Conservation (phyloP, 2,797 vertebrate species). For the Dromococcyx pavoninus region DNA sequence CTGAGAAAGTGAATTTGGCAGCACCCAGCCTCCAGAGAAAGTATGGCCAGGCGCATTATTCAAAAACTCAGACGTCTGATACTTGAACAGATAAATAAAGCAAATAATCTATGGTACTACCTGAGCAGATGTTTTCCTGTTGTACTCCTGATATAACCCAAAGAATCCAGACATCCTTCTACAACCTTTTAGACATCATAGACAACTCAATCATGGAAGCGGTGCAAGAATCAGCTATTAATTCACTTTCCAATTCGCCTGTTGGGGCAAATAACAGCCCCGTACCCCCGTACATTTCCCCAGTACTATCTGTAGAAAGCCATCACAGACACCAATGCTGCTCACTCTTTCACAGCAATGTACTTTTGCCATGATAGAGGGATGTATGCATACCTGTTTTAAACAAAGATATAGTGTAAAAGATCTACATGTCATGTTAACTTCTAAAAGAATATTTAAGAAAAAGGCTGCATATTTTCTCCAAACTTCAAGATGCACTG, state of each 20-base stretch:
- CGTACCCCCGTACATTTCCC: background rate
- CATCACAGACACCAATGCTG: background rate
- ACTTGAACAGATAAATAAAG: background rate
- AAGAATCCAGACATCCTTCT: background rate
- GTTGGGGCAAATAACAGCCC: background rate
- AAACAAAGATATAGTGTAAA: background rate
- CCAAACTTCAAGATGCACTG: accelerated
- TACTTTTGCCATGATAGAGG: background rate
- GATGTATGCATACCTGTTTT: background rate
- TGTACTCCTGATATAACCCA: background rate
- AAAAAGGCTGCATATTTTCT: background rate
- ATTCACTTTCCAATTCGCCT: background rate
- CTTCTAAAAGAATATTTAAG: background rate
- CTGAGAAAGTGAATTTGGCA: background rate
- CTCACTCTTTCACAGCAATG: background rate
- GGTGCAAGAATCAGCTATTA: background rate
- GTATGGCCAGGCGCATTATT: background rate
- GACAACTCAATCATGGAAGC: background rate
- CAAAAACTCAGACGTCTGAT: background rate
- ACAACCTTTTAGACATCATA: background rate
- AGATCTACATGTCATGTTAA: background rate
- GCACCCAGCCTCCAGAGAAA: background rate
- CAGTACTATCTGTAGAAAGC: background rate
- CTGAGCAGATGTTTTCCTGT: background rate
- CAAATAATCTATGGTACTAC: background rate